Percentiles rank a stretch among this genome's conserved stretches.
These are phyloP conservation scores for Cyprinodon variegatus DNA, from an alignment of 2,113 vertebrate species.

Conservation along the genomic window DNA sequence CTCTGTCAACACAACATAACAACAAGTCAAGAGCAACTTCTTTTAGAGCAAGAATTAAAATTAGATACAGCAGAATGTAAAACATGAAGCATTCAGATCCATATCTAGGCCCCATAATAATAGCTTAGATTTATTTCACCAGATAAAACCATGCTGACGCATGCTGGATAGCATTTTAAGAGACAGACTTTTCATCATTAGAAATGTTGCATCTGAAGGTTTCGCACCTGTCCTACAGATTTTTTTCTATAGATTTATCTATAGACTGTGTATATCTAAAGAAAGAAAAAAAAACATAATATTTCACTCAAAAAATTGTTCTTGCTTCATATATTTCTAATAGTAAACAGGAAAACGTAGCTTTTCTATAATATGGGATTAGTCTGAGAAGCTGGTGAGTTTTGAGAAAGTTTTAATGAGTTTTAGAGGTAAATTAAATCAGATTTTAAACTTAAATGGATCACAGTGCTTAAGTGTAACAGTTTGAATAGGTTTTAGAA, in stretches of 20 bases:
- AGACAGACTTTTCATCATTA: too few species aligned
- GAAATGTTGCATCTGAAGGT: too few species aligned
- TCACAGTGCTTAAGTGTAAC: background rate
- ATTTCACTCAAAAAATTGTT: too few species aligned
- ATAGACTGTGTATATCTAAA: too few species aligned
- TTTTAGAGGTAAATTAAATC: conserved; percentile 13
- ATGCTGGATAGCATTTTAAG: too few species aligned
- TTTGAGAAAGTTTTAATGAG: background rate
- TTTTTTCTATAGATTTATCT: too few species aligned
- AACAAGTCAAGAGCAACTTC: background rate
- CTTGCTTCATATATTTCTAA: too few species aligned
- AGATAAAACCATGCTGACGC: too few species aligned
- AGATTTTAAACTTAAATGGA: background rate
- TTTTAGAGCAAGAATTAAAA: background rate
- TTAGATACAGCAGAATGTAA: background rate
- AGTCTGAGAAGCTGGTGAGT: background rate
- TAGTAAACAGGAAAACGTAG: background rate
- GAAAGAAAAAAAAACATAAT: too few species aligned
- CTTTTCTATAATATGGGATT: background rate
- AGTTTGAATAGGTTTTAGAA: background rate
- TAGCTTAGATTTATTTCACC: background rate
- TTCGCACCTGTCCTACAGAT: too few species aligned
- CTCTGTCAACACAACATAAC: too few species aligned
- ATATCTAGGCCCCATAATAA: background rate
- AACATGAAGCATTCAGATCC: background rate